phyloP scores from a whole-genome alignment of 37 sponge, comb jelly and placozoan species.

The Beroe ovata region DNA sequence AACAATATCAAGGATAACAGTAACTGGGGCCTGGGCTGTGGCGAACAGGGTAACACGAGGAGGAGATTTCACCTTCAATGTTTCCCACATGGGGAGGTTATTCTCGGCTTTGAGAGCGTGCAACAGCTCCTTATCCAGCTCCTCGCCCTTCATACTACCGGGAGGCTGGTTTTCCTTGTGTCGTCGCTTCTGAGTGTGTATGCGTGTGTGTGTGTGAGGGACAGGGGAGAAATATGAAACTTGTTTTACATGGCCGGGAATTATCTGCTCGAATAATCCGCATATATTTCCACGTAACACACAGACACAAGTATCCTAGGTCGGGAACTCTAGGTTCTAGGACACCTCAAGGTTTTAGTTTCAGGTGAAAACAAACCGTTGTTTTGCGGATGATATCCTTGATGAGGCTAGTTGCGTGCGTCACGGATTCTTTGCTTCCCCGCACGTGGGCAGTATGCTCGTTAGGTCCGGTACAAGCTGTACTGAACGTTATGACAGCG shows the following conservation, averaged over 20 bases:
- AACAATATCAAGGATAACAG: not conserved
- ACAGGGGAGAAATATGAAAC: constrained; percentile 8
- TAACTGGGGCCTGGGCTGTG: not conserved
- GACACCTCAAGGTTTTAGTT: no score
- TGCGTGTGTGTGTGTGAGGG: no score
- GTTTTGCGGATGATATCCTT: constrained; percentile 63
- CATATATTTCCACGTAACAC: no score
- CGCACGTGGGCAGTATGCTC: constrained; percentile 66
- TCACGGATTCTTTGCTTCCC: constrained; percentile 54
- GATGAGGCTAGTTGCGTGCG: constrained; percentile 10
- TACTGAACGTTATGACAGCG: constrained; percentile 61
- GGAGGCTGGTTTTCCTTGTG: constrained; percentile 67
- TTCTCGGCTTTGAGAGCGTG: constrained; percentile 60
- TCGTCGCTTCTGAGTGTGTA: constrained; percentile 59
- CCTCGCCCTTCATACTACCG: constrained; percentile 12
- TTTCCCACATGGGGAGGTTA: constrained; percentile 48
- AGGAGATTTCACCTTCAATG: not conserved
- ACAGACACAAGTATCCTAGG: no score
- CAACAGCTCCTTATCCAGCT: constrained; percentile 56
- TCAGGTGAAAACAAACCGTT: no score
- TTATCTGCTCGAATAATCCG: no score
- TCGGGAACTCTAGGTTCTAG: no score
- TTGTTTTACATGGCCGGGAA: no score
- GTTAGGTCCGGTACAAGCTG: constrained; percentile 44
- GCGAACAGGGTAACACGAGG: not conserved